Percentiles rank a stretch among this genome's conserved stretches.
phyloP scores from a whole-genome alignment of 30 jellyfish, hydroid and myxozoan genomes.

The Nemopilema nomurai region DNA sequence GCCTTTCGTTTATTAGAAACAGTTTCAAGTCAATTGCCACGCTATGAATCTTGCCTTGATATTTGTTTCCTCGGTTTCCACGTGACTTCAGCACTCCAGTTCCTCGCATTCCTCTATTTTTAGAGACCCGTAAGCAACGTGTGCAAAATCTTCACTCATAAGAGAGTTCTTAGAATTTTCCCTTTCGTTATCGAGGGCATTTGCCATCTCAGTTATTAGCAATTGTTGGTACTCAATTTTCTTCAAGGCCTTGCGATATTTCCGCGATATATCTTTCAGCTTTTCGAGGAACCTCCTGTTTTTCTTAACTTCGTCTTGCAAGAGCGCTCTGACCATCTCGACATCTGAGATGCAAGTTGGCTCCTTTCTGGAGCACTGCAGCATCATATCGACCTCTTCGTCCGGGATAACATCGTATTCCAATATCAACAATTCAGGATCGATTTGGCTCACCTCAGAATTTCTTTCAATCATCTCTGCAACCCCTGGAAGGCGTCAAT shows the following conservation, averaged over 20 bases:
- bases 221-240: constrained; percentile 63
- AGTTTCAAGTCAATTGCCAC: neutral
- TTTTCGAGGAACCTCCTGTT: constrained; percentile 60
- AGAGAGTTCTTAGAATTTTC: constrained; percentile 46
- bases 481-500: neutral
- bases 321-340: constrained; percentile 39
- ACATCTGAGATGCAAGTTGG: constrained; percentile 45
- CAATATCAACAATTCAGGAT: neutral
- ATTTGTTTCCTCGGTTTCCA: neutral
- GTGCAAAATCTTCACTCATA: constrained; percentile 66
- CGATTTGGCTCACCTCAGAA: neutral
- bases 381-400: constrained; percentile 23
- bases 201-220: constrained; percentile 56
- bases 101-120: constrained; percentile 78
- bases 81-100: neutral
- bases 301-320: constrained; percentile 62
- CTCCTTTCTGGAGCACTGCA: constrained; percentile 9
- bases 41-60: neutral
- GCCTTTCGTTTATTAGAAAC: neutral
- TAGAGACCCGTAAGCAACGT: constrained; percentile 50
- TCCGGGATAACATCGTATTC: constrained; percentile 66
- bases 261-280: constrained; percentile 49
- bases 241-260: constrained; percentile 65
- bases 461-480: neutral
- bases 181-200: constrained; percentile 43